These are phyloP conservation scores for Neoascia interrupta DNA, from an alignment of 2,888 invertebrate genomes.

Conservation along the genomic window DNA sequence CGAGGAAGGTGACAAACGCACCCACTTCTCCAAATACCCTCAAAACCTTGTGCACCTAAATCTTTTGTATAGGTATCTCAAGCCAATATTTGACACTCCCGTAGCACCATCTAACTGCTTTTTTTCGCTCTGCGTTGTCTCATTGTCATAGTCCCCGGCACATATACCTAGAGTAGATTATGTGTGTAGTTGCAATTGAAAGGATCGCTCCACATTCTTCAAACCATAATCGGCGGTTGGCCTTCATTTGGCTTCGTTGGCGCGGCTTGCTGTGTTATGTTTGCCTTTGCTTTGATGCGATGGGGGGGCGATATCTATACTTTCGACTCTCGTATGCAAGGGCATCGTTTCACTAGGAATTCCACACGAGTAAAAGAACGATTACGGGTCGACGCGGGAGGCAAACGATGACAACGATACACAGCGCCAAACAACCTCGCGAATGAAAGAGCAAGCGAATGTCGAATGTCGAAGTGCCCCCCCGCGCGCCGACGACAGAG, in stretches of 20 bases:
- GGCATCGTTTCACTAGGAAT: constrained; percentile 67
- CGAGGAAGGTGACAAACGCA: no score
- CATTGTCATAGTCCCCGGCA: constrained; percentile 47
- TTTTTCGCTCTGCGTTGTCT: constrained; percentile 20
- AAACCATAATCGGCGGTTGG: constrained; percentile 69
- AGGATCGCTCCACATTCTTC: constrained; percentile 67
- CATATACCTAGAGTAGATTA: no score
- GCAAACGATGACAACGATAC: constrained; percentile 16
- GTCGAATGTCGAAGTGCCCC: no score
- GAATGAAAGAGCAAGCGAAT: constrained; percentile 12
- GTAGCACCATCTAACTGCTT: constrained; percentile 31
- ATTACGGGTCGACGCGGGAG: constrained; percentile 16
- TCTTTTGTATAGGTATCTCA: neutral
- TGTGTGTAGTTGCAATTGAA: constrained; percentile 60
- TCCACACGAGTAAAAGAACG: constrained; percentile 41
- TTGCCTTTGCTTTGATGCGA: constrained; percentile 44
- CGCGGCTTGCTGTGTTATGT: constrained; percentile 24
- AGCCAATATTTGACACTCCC: neutral
- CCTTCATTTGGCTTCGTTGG: constrained; percentile 64
- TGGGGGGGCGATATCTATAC: neutral
- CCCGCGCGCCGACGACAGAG: constrained; percentile 7
- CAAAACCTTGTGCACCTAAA: no score
- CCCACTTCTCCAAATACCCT: no score
- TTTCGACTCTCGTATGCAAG: constrained; percentile 54
- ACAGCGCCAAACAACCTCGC: neutral